A percentile compares a stretch with the other conserved stretches of the same genome.
Evolutionary conservation across 2,888 invertebrate species (phyloP).

Genomic region (Aplocera efformata): DNA sequence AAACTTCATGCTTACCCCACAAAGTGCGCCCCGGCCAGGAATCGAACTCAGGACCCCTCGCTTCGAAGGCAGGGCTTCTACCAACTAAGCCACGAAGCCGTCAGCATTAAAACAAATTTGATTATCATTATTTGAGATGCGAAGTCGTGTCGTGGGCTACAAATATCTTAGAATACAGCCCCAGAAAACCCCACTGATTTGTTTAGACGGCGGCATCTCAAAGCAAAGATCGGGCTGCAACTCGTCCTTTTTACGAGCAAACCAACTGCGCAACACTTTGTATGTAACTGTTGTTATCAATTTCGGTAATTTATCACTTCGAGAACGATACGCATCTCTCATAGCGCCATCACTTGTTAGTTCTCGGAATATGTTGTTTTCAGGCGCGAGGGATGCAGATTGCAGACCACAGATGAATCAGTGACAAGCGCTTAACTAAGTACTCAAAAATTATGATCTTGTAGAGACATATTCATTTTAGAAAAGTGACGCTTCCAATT

Average conservation of each 20-base stretch:
- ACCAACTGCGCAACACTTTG: slow-evolving; percentile 74
- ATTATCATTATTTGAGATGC: too few relatives aligned
- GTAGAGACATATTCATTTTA: too few relatives aligned
- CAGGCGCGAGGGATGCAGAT: not conserved
- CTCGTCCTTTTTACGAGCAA: slow-evolving; percentile 72
- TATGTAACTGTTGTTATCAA: slow-evolving; percentile 70
- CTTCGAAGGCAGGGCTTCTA: too few relatives aligned
- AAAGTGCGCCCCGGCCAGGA: too few relatives aligned
- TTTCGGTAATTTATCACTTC: slow-evolving; percentile 75
- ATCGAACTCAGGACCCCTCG: too few relatives aligned
- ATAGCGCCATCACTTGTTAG: not conserved
- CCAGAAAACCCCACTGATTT: slow-evolving; percentile 41
- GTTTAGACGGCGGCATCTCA: slow-evolving; percentile 74
- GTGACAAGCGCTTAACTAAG: too few relatives aligned
- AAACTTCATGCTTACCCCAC: too few relatives aligned
- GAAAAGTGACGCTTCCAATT: too few relatives aligned
- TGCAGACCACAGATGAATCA: slow-evolving; percentile 8
- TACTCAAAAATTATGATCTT: too few relatives aligned
- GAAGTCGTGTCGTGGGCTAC: too few relatives aligned
- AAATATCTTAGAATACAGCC: slow-evolving; percentile 15
- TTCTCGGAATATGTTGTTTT: not conserved
- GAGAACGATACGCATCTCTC: slow-evolving; percentile 69
- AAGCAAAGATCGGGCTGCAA: slow-evolving; percentile 65
- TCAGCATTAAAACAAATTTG: too few relatives aligned
- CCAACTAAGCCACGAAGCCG: too few relatives aligned